Evolutionary conservation across 2,797 vertebrate genomes (phyloP), one percentile per base, ranked within the genome.

Genomic region (Anguilla obscura): DNA sequence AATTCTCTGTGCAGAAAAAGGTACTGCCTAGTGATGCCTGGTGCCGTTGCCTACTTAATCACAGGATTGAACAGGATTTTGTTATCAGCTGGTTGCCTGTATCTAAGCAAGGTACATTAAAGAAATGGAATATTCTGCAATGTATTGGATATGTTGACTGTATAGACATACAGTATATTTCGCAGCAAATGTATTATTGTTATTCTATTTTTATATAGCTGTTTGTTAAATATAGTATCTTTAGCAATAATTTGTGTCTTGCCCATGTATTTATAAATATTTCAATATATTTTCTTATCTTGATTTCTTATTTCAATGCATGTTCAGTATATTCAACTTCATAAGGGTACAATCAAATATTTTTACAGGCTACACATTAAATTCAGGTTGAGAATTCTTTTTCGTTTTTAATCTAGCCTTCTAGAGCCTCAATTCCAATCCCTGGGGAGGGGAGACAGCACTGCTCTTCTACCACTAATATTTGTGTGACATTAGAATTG

Each of bases 401-500:
- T 33, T 33, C 2, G 27, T 76, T 36, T 36, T 36, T 33, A 36
- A 36, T 76, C 71, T 30, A 3, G 7, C 12, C 12, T 16, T 16
- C 71, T 76, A 10, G 30, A 36, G 30, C 33, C 33, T 36, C 3
- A 30, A 36, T 27, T 27, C 21, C 16, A 21, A n/a, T 63, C 60
- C 3, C 60, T 63, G 60, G 18, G 60, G 60, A 63, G 24, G 60
- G 8, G 4, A 69, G n/a, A 69, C 24, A 69, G 63, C n/a, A 69
- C 7, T 69, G n/a, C n/a, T 24, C 24, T 27, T 21, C 16, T 18
- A 3, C 58, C 63, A 1, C 63, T 27, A 9, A 30, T 27, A 27
- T 69, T 69, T 69, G n/a, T 69, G 63, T 69, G 63, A 69, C 63
- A n/a, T 69, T 69, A 27, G n/a, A 69, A 69, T 27, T 69, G 63